These are phyloP conservation scores for Diplosoma virens DNA, from an alignment of 23 tunicate genomes.

Conservation along the genomic window DNA sequence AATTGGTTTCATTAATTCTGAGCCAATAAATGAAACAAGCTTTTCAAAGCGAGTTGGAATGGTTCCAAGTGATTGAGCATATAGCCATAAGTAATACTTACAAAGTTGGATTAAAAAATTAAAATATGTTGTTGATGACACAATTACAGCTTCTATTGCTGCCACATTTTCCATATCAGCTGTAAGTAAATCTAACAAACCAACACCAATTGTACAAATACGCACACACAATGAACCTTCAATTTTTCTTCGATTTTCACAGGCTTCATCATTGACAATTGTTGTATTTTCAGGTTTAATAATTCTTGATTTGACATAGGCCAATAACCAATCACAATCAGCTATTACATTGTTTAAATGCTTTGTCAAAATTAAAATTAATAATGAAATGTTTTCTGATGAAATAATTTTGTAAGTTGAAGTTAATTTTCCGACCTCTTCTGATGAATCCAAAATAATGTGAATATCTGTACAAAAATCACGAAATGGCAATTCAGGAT, in stretches of 20 bases:
- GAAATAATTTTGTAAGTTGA: conserved; percentile 32
- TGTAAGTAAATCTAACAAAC: conserved; percentile 49
- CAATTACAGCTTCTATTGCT: conserved; percentile 40
- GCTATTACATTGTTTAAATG: conserved; percentile 39
- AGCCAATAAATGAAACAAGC: conserved; percentile 49
- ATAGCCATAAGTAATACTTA: conserved; percentile 75
- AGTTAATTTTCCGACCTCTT: conserved; percentile 11
- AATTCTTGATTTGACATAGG: conserved; percentile 60
- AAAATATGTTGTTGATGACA: conserved; percentile 33
- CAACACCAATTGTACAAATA: conserved; percentile 40
- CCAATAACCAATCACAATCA: conserved; percentile 72
- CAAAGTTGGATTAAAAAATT: conserved; percentile 55
- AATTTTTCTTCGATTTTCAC: conserved; percentile 46
- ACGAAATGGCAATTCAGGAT: conserved; percentile 36
- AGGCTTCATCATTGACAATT: conserved; percentile 18
- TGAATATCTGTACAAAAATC: conserved; percentile 37
- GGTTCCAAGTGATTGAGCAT: conserved; percentile 42
- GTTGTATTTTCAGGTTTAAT: neutral
- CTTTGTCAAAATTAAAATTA: neutral
- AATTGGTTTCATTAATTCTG: conserved; percentile 56
- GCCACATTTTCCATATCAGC: conserved; percentile 24
- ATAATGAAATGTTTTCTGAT: conserved; percentile 11
- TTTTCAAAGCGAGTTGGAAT: conserved; percentile 64
- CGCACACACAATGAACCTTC: conserved; percentile 65
- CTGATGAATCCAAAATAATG: conserved; percentile 20